Percentiles rank a stretch among this genome's conserved stretches.
Conservation (phyloP, 2,888 invertebrate genomes). For the Girardia tigrina region DNA sequence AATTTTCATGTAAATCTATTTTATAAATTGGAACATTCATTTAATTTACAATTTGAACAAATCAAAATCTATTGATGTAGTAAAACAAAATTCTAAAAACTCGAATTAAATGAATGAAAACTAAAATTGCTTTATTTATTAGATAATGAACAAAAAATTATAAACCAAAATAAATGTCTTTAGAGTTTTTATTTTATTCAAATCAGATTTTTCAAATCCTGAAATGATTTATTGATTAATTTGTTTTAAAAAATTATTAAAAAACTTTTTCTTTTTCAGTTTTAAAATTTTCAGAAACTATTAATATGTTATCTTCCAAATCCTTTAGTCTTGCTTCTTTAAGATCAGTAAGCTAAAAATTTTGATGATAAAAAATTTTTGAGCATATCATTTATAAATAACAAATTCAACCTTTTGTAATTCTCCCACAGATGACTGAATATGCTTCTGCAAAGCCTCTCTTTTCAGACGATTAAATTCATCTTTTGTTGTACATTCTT, state of each 20-base stretch:
- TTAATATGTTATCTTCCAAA: not conserved
- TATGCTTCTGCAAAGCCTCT: not conserved
- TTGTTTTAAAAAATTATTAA: not conserved
- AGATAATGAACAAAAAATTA: not conserved
- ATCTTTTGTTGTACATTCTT: not conserved
- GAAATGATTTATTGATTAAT: not conserved
- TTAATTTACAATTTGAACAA: not conserved
- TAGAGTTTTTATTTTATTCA: not conserved
- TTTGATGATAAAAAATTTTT: not conserved
- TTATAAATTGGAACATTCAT: slow-evolving; percentile 10
- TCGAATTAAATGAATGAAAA: not conserved
- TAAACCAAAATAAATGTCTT: not conserved
- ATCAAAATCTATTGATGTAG: not conserved
- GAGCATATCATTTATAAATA: not conserved
- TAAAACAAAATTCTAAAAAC: too few relatives aligned
- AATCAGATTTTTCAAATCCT: not conserved
- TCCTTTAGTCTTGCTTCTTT: not conserved
- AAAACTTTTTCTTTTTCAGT: not conserved
- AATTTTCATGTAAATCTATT: not conserved
- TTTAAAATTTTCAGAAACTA: not conserved
- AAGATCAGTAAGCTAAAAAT: not conserved
- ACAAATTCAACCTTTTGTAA: not conserved
- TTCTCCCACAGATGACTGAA: not conserved
- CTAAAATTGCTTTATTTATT: not conserved
- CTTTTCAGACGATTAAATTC: not conserved